Conservation (phyloP, 2,113 vertebrate genomes). For the Riparia riparia region DNA sequence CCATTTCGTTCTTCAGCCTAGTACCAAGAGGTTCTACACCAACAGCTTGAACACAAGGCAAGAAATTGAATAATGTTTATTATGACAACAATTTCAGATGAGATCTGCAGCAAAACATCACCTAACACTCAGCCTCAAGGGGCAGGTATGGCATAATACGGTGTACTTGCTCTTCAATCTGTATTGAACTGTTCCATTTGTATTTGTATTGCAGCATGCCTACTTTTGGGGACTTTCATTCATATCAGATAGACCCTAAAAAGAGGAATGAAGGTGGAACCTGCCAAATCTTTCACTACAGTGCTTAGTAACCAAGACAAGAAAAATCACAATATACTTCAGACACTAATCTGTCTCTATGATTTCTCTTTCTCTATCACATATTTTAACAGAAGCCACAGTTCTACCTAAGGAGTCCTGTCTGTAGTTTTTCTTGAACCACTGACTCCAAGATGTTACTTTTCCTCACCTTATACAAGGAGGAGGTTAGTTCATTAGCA, state of each 20-base stretch:
- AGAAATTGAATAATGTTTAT: constrained; percentile 21
- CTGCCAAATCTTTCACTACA: not conserved
- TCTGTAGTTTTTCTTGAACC: not conserved
- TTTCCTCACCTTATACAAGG: not conserved
- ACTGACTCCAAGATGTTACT: not conserved
- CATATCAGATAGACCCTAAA: not conserved
- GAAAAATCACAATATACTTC: not conserved
- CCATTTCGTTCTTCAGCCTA: not conserved
- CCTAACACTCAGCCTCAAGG: not conserved
- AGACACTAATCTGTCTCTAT: not conserved
- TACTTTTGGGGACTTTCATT: not conserved
- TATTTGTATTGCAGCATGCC: not conserved
- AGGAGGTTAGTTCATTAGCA: not conserved
- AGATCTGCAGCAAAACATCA: not conserved
- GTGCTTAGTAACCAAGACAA: not conserved
- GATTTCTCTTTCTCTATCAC: not conserved
- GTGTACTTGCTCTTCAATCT: too few species aligned
- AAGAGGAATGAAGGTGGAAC: not conserved
- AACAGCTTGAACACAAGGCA: not conserved
- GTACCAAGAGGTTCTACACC: not conserved
- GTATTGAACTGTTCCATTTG: too few species aligned
- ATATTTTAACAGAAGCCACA: not conserved
- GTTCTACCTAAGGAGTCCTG: not conserved
- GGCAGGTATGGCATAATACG: not conserved
- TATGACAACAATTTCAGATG: not conserved